Evolutionary conservation across 2,797 vertebrate genomes (phyloP), one percentile per base, ranked within the genome.

Genomic region (Echeneis naucrates): DNA sequence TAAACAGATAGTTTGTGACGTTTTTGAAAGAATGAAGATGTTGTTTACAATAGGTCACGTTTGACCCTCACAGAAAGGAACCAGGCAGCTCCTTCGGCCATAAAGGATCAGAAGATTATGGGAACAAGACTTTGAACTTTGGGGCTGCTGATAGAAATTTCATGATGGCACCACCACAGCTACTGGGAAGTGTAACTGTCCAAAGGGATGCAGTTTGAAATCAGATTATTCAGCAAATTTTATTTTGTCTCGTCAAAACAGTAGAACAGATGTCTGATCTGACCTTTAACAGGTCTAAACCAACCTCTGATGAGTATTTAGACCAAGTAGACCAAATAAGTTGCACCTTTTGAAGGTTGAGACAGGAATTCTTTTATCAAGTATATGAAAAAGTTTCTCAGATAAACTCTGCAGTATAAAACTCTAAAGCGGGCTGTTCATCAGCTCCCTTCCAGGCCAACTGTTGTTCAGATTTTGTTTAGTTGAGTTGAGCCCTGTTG

Each of bases 31-130:
- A 47, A 47, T 47, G 11, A 47, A 50, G 44, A 47, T 47, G 44
- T 23, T 47, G 40, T 38, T 38, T 38, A 38, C 37, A 38, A 42
- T 10, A 2, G 33, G 33, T 45, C 42, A n/a, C n/a, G n/a, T n/a
- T n/a, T n/a, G n/a, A n/a, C n/a, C n/a, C n/a, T n/a, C n/a, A 52
- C 23, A 10, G 13, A n/a, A 11, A 52, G 13, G 6, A 24, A 32
- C 19, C 24, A 40, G 8, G 26, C 42, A 17, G 10, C 9, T 57
- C 45, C n/a, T 51, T 57, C 24, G 48, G 52, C 24, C 37, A 59
- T 14, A 30, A 21, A 32, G 42, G 42, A 55, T 71, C 30, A 54
- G 14, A 53, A 23, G 51, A 55, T 62, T 19, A 55, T 13, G 33
- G 30, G 40, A 62, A 19, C 16, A 62, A 47, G 40, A 55, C 23